phyloP scores from a whole-genome alignment of 2,888 invertebrate genomes.

The Epistrophe eligans region DNA sequence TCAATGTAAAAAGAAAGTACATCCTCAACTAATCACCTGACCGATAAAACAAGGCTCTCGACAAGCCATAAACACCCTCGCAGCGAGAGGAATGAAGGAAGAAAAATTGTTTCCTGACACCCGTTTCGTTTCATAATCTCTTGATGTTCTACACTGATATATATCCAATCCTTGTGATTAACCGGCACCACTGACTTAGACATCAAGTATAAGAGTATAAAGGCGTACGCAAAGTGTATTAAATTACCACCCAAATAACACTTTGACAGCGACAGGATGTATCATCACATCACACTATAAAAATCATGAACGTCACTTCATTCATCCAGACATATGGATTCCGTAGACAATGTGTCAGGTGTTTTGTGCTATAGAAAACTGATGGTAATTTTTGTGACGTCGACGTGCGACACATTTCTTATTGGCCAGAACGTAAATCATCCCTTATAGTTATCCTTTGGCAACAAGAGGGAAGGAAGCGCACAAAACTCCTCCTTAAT shows the following conservation, averaged over 20 bases:
- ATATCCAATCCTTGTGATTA: conserved; percentile 67
- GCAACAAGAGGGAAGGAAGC: conserved; percentile 31
- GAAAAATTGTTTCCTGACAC: conserved; percentile 70
- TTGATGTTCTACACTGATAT: conserved; percentile 57
- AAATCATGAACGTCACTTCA: conserved; percentile 55
- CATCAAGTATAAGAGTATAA: conserved; percentile 46
- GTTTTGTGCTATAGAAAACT: conserved; percentile 33
- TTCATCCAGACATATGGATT: conserved; percentile 21
- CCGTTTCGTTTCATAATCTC: conserved; percentile 74
- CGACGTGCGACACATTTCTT: conserved; percentile 51
- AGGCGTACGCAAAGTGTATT: conserved; percentile 68
- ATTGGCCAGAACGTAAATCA: conserved; percentile 52
- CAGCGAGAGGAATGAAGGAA: conserved; percentile 60
- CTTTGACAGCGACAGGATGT: conserved; percentile 66
- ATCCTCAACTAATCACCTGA: conserved; percentile 66
- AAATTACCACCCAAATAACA: conserved; percentile 65
- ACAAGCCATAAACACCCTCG: conserved; percentile 40
- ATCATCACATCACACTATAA: conserved; percentile 64
- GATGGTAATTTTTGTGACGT: conserved; percentile 51
- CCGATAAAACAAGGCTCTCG: conserved; percentile 56
- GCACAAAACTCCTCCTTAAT: conserved; percentile 65
- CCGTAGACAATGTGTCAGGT: conserved; percentile 51
- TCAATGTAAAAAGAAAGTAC: conserved; percentile 52
- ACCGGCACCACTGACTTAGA: conserved; percentile 45
- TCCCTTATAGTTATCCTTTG: conserved; percentile 63